Base-by-base conservation (phyloP, 30 jellyfish, hydroid and myxozoan genomes). In the Sanderia malayensis region DNA sequence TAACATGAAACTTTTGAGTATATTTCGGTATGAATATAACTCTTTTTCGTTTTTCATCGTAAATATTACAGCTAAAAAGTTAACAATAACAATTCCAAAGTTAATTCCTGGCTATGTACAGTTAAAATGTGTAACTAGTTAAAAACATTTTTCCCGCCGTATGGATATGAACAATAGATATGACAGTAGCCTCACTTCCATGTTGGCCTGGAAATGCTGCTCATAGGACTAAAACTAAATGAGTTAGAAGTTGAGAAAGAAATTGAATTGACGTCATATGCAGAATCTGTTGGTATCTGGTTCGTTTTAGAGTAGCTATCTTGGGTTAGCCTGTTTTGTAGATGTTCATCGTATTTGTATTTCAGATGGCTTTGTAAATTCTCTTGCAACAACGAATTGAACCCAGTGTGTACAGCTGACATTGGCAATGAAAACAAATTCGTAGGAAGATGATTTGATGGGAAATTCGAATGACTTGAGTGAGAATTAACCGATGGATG, bases 221-320 rank as follows among this genome's bases (percentile, higher is more conserved):
- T 24, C 2, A 49, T 49, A 9, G 23, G 64, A 49, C 64, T 49
- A 18, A 2, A 19, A 18, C 25, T 19, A 18, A 4, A 49, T 2
- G 64, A 49, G 27, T 24, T 49, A 18, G 27, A 19, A 18, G 25
- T 18, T 49, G 27, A 18, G 18, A 49, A 9, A 8, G 23, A 15
- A 18, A 3, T 18, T 9, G 25, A 2, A 24, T 49, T 49, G 27
- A 49, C 64, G 3, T 15, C 64, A 49, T 49, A 49, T 4, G 64
- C 64, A 49, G 64, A 11, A 49, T 49, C 64, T 24, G 64, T 49
- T 2, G 64, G 64, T 8, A 49, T 49, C 25, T 49, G 64, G 24
- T 49, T 8, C 4, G 24, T 19, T 19, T 19, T 49, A 4, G 64
- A 49, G 18, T 49, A 2, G 7, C 18, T 19, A 49, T 49, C 64